Evolutionary conservation across 2,797 vertebrate species (phyloP), one percentile per base, ranked within the genome.

Genomic region (Trachurus trachurus): DNA sequence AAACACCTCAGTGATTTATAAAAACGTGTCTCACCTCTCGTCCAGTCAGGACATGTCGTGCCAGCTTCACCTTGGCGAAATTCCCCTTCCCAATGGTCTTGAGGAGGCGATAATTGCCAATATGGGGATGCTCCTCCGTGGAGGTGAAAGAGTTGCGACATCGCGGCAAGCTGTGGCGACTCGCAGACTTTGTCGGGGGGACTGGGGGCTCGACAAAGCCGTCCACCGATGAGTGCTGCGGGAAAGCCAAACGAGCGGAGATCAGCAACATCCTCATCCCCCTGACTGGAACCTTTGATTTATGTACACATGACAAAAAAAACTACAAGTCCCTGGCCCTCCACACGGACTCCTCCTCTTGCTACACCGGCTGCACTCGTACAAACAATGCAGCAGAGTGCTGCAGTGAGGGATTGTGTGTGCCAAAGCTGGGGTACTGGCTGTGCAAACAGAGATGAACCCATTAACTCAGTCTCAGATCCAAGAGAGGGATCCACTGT

Each of bases 41-140:
- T 75, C 97, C 97, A 15, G 98, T 99, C 57, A 98, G 95, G 67
- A 98, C 96, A 66, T 99, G 97, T 72, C 97, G 95, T 19, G 97
- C 98, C 92, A 99, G 90, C 79, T 98, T 99, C 77, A 98, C 97
- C 92, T 99, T 99, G 91, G 97, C 97, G 75, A 99, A 98, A 90
- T 98, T 99, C 78, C 98, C 98, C 91, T 98, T 99, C 82, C 97
- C 98, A 87, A 98, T 98, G 76, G 97, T 99, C 92, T 99, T 99
- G 66, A 98, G 96, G 80, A 99, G 96, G 71, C 97, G 97, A 53
- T 99, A 99, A 88, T 97, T 99, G 85, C 97, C 98, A 80, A 99
- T 95, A 81, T 99, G 98, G 67, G 98, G 97, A 71, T 98, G 98
- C 71, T 99, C 98, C 37, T 98, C 97, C 1, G 97, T 96, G 64